Evolutionary conservation across 2,113 vertebrate species (phyloP).

Genomic region (Pungitius pungitius): DNA sequence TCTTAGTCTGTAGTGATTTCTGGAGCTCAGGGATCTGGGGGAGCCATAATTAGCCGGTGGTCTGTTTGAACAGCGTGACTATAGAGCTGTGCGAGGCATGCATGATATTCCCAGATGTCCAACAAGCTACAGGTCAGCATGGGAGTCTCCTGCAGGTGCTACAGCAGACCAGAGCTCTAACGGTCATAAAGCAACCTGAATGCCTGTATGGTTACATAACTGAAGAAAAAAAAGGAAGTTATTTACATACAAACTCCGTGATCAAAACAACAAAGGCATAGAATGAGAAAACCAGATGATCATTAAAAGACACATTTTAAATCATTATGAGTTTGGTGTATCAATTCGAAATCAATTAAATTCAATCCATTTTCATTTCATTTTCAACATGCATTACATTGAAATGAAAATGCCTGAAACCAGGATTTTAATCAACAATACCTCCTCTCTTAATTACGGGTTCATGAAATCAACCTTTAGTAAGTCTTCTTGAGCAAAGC

Average conservation of each 20-base stretch:
- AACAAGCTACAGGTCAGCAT: conserved; percentile 87
- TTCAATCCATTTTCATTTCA: too few relatives aligned
- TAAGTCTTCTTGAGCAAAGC: background rate
- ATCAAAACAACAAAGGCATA: background rate
- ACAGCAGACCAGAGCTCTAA: conserved; percentile 57
- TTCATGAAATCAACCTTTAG: background rate
- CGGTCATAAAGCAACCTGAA: conserved; percentile 35
- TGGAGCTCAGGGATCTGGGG: conserved; percentile 80
- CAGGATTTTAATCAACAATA: background rate
- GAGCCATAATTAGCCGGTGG: conserved; percentile 78
- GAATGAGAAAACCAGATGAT: background rate
- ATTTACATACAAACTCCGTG: background rate
- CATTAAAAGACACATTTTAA: background rate
- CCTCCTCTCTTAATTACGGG: background rate
- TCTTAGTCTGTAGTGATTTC: conserved; percentile 65
- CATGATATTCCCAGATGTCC: conserved; percentile 97
- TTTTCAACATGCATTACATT: too few relatives aligned
- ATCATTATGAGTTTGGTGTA: too few relatives aligned
- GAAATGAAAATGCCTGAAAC: background rate
- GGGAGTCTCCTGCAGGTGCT: conserved; percentile 86
- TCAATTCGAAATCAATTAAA: too few relatives aligned
- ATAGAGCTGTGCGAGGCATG: conserved; percentile 89
- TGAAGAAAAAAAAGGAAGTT: background rate
- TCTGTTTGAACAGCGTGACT: conserved; percentile 93
- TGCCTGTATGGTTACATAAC: background rate